These are phyloP conservation scores for Lagopus muta DNA, from an alignment of 2,113 vertebrate genomes.

Conservation along the genomic window DNA sequence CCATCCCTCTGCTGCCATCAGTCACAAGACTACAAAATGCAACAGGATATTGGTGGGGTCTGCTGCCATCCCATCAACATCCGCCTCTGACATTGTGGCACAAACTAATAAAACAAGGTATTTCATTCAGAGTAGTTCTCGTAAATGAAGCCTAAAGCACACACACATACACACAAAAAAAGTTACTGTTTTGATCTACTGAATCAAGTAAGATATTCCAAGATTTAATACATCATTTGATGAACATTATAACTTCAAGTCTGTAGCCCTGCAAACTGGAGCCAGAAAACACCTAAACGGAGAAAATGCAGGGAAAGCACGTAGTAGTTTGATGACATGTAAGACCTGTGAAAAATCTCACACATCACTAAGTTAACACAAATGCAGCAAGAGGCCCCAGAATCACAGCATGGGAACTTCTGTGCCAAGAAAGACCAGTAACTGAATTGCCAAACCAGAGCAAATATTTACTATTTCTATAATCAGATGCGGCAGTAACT, in stretches of 20 bases:
- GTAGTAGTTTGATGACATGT: neutral
- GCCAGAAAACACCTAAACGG: neutral
- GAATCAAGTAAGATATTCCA: neutral
- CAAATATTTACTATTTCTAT: neutral
- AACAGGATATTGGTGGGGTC: too few relatives aligned
- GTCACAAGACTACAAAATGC: too few relatives aligned
- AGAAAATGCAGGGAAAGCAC: neutral
- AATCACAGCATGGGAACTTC: neutral
- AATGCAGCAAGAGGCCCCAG: neutral
- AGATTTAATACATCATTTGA: neutral
- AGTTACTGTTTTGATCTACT: neutral
- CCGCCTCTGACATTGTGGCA: too few relatives aligned
- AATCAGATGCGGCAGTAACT: neutral
- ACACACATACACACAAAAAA: neutral
- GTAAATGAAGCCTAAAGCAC: neutral
- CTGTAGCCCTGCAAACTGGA: neutral
- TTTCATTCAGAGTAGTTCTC: too few relatives aligned
- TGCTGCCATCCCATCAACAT: too few relatives aligned
- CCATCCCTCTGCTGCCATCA: too few relatives aligned
- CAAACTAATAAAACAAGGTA: too few relatives aligned
- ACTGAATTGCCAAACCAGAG: neutral
- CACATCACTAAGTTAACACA: neutral
- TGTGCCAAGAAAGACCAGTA: neutral
- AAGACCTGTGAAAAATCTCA: neutral
- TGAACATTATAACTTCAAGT: neutral